Base-by-base conservation (phyloP, 2,888 invertebrate genomes). In the Meloe dianella region DNA sequence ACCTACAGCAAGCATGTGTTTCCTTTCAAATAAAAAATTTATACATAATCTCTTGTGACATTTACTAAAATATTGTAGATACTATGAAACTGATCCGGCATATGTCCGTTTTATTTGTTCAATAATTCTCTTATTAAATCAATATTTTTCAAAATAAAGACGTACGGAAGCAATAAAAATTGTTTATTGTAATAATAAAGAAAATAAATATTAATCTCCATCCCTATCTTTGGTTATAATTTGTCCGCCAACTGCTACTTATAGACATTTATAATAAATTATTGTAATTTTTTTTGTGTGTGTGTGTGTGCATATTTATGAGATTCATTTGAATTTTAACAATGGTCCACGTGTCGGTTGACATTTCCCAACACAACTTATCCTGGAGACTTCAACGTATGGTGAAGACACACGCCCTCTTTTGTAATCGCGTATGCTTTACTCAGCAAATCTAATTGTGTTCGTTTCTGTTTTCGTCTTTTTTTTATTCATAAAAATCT, bases 1-100 rank as follows among this genome's bases (percentile, higher is more conserved):
- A 67, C 64, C 65, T 68, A 68, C 65, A 68, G 60, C 68, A 65
- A 59, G 60, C 65, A 68, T 63, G 57, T 68, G 67, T 68, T 68
- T 68, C 65, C 65, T 68, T 63, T 68, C 62, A 65, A n/a, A 65
- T 68, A 63, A 65, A 68, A 65, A 65, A 57, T 68, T 65, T 65
- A 65, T 65, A n/a, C n/a, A n/a, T n/a, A 51, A 61, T 51, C 58
- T 68, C 61, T 65, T 63, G 62, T 68, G 68, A 65, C 64, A 67
- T 57, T 56, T 41, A 41, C 60, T 63, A 63, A 66, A 63, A 59
- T 62, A 66, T 62, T 56, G 4, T 4, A 27, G 2, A 63, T 60
- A 60, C 57, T 60, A 54, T 57, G 63, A 67, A 67, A 41, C 47
- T 60, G 64, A 67, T 64, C 63, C 64, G 57, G 61, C 61, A 61